Evolutionary conservation across 2,888 invertebrate species (phyloP).

Genomic region (Achlya flavicornis): DNA sequence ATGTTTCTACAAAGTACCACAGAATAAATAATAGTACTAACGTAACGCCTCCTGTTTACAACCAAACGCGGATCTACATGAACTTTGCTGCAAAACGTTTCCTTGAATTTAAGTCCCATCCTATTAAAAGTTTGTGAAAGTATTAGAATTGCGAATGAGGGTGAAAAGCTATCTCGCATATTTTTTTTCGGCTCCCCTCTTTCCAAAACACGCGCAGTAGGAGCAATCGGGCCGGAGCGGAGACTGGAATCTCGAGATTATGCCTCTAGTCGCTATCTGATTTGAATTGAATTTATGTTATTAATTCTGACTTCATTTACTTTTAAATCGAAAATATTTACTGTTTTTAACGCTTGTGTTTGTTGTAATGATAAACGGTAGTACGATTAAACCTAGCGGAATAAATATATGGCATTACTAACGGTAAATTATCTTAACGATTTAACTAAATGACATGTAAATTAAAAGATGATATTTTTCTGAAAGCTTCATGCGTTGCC

Average conservation of each 20-base stretch:
- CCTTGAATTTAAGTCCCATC: slow-evolving; percentile 80
- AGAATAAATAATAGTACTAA: too few relatives aligned
- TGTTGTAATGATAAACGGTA: background rate
- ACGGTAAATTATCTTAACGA: background rate
- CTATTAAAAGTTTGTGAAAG: slow-evolving; percentile 82
- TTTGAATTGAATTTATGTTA: background rate
- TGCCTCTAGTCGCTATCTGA: background rate
- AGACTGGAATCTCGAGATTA: slow-evolving; percentile 44
- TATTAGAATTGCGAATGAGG: slow-evolving; percentile 82
- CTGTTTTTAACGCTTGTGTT: background rate
- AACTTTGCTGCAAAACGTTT: slow-evolving; percentile 68
- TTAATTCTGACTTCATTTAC: background rate
- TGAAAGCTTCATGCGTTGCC: slow-evolving; percentile 31
- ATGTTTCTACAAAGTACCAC: too few relatives aligned
- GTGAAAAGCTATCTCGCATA: slow-evolving; percentile 78
- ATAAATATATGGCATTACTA: background rate
- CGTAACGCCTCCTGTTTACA: too few relatives aligned
- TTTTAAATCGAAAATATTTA: background rate
- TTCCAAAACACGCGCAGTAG: slow-evolving; percentile 44
- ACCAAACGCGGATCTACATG: slow-evolving; percentile 35
- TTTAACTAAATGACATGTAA: background rate
- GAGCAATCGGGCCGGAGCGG: slow-evolving; percentile 38
- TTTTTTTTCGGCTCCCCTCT: slow-evolving; percentile 65
- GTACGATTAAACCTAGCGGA: background rate
- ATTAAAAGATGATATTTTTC: slow-evolving; percentile 30